Evolutionary conservation across 2,888 invertebrate species (phyloP).

Genomic region (Kuschelorhynchus macadamiae): DNA sequence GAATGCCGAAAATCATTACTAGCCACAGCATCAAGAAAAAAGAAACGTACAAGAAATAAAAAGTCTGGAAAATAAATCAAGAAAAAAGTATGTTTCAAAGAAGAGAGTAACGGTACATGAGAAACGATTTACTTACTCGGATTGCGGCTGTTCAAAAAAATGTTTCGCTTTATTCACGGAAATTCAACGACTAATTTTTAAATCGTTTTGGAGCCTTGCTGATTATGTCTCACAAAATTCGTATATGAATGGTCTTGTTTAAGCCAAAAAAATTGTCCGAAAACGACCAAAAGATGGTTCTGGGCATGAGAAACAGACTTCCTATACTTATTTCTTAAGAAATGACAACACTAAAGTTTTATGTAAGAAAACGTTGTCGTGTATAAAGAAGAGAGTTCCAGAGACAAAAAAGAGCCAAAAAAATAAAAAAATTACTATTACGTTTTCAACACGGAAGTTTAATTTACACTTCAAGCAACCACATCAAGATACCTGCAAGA

Average conservation of each 20-base stretch:
- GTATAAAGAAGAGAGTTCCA: conserved; percentile 1
- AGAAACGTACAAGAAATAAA: neutral
- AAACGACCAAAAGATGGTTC: conserved; percentile 52
- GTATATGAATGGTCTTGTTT: conserved; percentile 51
- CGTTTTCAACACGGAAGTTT: conserved; percentile 7
- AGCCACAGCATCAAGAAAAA: conserved; percentile 1
- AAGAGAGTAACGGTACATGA: neutral
- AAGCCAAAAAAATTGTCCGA: conserved; percentile 46
- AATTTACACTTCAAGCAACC: conserved; percentile 8
- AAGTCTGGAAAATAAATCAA: neutral
- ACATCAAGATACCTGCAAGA: conserved; percentile 13
- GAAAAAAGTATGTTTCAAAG: neutral
- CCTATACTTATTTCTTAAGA: conserved; percentile 38
- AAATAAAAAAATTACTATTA: conserved; percentile 10
- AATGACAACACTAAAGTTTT: conserved; percentile 37
- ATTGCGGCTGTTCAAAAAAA: conserved; percentile 50
- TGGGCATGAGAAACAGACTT: conserved; percentile 43
- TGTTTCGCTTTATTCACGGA: conserved; percentile 40
- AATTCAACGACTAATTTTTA: conserved; percentile 49
- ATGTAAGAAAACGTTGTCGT: conserved; percentile 34
- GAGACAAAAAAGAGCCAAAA: conserved; percentile 6
- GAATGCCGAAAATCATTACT: neutral
- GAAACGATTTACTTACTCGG: neutral
- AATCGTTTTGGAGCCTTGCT: conserved; percentile 48
- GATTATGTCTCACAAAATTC: conserved; percentile 53